Evolutionary conservation across 2,113 vertebrate species (phyloP), one percentile per base, ranked within the genome.

Genomic region (Motacilla tschutschensis): DNA sequence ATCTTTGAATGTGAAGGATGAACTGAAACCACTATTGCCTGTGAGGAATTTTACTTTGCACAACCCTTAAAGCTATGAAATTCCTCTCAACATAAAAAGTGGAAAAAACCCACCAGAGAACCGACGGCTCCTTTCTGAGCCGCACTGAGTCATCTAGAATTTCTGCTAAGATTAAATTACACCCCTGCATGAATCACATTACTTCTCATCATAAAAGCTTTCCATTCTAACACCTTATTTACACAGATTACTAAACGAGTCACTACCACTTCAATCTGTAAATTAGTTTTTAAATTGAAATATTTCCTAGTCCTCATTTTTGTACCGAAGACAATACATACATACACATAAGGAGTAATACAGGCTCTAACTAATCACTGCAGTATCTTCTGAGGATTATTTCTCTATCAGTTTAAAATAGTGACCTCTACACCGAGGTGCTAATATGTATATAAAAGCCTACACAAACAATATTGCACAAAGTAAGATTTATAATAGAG

Each of bases 381-480:
- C 95, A 96, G 95, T 97, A 97, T 96, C 96, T 97, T 97, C 96
- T 93, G 95, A 96, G 95, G 95, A 95, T 96, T 97, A 97, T 95
- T 97, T 94, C 95, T 94, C 96, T 97, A 97, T 96, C 92, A 64
- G 92, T 97, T 97, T 97, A 97, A 96, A 97, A 97, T 95, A 96
- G 96, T 97, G 97, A 96, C 97, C 96, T 95, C 96, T 97, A 96
- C 94, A 96, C 91, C 90, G 95, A 96, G 93, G 95, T 96, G 96
- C 96, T 97, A 97, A 96, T 96, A 97, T 96, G 96, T 95, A 96
- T 97, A 97, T 96, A 96, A 95, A 95, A 97, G 91, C 93, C 97
- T 97, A 97, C 97, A 97, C 97, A 97, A 96, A 97, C 96, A 97
- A 97, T 97, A 97, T 97, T 97, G 97, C 97, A 97, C 97, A 97